Percentiles rank a stretch among this genome's conserved stretches.
These are phyloP conservation scores for Willowsia nigromaculata DNA, from an alignment of 2,888 invertebrate species.

Conservation along the genomic window DNA sequence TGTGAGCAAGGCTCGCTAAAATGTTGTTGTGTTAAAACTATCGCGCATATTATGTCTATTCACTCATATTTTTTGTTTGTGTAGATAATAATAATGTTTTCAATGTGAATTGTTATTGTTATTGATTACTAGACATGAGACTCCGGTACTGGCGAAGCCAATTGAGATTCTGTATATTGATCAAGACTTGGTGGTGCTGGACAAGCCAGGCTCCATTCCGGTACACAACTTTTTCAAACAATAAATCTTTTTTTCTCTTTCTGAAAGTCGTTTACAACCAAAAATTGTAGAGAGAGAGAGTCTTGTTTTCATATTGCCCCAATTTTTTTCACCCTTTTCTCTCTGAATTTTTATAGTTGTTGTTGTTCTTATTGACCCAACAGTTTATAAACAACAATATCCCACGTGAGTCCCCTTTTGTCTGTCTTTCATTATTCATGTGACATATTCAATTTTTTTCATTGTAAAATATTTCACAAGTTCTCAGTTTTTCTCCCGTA, in stretches of 20 bases:
- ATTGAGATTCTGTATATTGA: conserved; percentile 91
- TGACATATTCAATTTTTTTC: not conserved
- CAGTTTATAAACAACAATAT: too few relatives aligned
- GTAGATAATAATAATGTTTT: too few relatives aligned
- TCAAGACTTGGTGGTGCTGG: conserved; percentile 92
- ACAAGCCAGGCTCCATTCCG: conserved; percentile 94
- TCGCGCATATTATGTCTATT: not conserved
- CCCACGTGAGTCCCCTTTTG: too few relatives aligned
- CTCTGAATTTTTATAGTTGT: not conserved
- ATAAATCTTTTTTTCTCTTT: too few relatives aligned
- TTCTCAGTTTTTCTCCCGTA: too few relatives aligned
- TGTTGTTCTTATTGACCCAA: not conserved
- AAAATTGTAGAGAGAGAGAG: not conserved
- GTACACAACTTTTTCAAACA: conserved; percentile 81
- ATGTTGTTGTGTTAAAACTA: not conserved
- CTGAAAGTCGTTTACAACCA: not conserved
- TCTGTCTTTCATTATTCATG: too few relatives aligned
- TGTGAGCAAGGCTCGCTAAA: too few relatives aligned
- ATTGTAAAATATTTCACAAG: too few relatives aligned
- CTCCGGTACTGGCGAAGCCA: conserved; percentile 89
- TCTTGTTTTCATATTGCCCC: not conserved
- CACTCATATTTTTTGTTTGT: not conserved
- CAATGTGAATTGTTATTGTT: conserved; percentile 39
- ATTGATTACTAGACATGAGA: conserved; percentile 86
- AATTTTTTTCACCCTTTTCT: not conserved